A percentile compares a stretch with the other conserved stretches of the same genome.
Conservation (phyloP, 2,797 vertebrate species). For the Anas bahamensis region DNA sequence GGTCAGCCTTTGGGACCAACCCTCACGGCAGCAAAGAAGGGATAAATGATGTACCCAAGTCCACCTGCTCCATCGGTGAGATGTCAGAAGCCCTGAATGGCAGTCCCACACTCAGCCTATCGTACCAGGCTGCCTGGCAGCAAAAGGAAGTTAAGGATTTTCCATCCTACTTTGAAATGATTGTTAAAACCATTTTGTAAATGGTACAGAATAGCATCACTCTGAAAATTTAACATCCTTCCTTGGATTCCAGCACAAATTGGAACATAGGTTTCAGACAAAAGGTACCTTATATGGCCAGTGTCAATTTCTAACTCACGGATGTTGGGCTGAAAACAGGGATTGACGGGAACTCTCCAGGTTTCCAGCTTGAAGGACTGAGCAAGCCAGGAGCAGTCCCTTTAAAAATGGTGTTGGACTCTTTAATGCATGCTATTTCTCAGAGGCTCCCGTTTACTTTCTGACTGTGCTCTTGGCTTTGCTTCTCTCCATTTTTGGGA, state of each 20-base stretch:
- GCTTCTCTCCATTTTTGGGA: not conserved
- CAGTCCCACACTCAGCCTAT: not conserved
- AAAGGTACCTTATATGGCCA: not conserved
- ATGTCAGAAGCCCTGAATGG: not conserved
- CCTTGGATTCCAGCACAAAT: not conserved
- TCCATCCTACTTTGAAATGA: not conserved
- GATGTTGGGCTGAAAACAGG: not conserved
- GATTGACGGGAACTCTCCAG: not conserved
- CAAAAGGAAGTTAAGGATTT: not conserved
- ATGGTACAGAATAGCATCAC: not conserved
- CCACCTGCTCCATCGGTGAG: not conserved
- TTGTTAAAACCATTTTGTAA: not conserved
- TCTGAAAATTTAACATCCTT: not conserved
- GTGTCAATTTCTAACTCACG: not conserved
- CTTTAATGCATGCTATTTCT: not conserved
- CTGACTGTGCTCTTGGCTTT: conserved; percentile 42
- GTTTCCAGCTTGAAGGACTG: not conserved
- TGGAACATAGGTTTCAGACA: not conserved
- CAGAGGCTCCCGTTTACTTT: conserved; percentile 40
- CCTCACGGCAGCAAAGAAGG: not conserved
- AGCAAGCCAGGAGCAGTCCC: not conserved
- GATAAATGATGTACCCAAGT: not conserved
- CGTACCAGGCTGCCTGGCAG: not conserved
- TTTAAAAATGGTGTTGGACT: not conserved
- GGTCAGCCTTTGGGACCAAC: not conserved